Conservation (phyloP, 2,888 invertebrate species). For the Anoplius nigerrimus region DNA sequence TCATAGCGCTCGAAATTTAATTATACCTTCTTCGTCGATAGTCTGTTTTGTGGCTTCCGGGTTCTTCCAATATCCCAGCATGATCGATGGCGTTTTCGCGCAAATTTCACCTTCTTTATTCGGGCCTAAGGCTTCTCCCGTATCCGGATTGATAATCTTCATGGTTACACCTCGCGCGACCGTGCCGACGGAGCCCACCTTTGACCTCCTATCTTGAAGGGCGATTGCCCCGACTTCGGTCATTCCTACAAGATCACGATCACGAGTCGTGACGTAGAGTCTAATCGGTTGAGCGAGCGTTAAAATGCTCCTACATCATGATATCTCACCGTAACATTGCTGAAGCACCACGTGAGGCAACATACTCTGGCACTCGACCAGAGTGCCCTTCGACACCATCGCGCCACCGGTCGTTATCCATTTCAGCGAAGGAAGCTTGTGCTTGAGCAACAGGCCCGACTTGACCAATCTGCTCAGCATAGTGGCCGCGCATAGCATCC, state of each 20-base stretch:
- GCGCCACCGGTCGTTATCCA: constrained; percentile 45
- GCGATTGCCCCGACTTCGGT: constrained; percentile 58
- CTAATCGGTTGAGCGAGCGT: background rate
- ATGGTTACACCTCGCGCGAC: constrained; percentile 41
- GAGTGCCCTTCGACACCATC: constrained; percentile 35
- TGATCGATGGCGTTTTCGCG: constrained; percentile 59
- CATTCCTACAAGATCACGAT: constrained; percentile 48
- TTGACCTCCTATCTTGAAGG: constrained; percentile 30
- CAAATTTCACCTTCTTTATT: constrained; percentile 58
- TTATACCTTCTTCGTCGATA: constrained; percentile 75
- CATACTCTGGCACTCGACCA: constrained; percentile 22
- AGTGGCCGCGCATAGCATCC: constrained; percentile 50
- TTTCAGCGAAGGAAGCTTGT: constrained; percentile 49
- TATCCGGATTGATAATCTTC: constrained; percentile 56
- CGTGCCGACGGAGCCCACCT: constrained; percentile 58
- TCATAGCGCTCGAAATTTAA: background rate
- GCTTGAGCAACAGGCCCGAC: constrained; percentile 31
- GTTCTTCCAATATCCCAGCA: constrained; percentile 78
- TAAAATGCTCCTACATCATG: background rate
- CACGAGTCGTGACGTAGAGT: background rate
- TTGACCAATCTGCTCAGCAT: constrained; percentile 49
- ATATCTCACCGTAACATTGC: constrained; percentile 53
- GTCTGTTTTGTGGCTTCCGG: constrained; percentile 76
- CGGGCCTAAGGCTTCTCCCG: constrained; percentile 48
- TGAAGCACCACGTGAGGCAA: constrained; percentile 37